Evolutionary conservation across 2,797 vertebrate species (phyloP).

Genomic region (Thaleichthys pacificus): DNA sequence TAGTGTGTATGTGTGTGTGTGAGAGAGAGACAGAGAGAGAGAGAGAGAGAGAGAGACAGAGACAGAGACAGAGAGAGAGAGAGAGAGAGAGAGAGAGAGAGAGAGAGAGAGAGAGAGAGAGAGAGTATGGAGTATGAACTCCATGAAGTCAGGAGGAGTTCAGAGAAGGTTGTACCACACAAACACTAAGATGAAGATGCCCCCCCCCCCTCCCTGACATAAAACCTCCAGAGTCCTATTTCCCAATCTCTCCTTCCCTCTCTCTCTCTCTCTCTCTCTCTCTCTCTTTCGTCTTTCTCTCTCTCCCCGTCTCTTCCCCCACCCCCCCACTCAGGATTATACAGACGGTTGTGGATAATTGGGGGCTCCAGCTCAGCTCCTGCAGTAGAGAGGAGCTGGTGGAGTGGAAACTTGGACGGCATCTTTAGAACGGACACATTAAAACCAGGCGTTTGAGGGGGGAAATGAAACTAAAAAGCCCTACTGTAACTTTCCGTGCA

Average conservation of each 20-base stretch:
- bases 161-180: background rate
- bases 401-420: slow-evolving; percentile 4
- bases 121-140: background rate
- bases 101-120: no score
- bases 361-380: background rate
- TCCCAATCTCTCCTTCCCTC: no score
- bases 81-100: no score
- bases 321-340: background rate
- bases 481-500: background rate
- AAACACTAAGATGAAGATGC: background rate
- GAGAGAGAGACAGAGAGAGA: no score
- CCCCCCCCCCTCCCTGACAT: no score
- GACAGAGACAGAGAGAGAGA: no score
- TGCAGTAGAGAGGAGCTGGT: background rate
- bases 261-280: no score
- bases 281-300: no score
- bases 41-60: no score
- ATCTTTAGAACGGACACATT: background rate
- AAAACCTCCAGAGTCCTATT: no score
- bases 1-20: no score
- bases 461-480: background rate
- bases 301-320: background rate
- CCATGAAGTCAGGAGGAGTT: background rate
- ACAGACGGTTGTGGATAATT: background rate
- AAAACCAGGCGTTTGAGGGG: background rate